These are phyloP conservation scores for Seira musarum DNA, from an alignment of 2,888 invertebrate genomes.

Conservation along the genomic window DNA sequence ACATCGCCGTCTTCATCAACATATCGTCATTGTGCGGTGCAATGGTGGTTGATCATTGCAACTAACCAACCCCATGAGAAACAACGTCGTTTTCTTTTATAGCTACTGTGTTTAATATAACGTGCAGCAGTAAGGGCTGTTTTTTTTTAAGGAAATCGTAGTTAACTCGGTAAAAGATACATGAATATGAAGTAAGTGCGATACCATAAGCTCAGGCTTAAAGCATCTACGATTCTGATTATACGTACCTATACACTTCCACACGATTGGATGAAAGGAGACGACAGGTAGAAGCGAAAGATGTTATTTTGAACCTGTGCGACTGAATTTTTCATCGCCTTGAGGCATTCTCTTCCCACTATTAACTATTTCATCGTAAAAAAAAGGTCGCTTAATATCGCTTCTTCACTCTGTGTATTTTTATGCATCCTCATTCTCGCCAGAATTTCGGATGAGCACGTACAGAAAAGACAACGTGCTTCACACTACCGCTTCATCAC, in stretches of 20 bases:
- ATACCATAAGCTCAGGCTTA: background rate
- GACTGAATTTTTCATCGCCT: slow-evolving; percentile 35
- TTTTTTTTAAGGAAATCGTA: background rate
- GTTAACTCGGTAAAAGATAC: slow-evolving; percentile 4
- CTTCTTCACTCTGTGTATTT: background rate
- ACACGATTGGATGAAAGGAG: slow-evolving; percentile 19
- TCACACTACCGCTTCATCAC: slow-evolving; percentile 24
- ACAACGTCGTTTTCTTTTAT: slow-evolving; percentile 33
- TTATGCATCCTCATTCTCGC: slow-evolving; percentile 14
- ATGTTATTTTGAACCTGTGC: slow-evolving; percentile 42
- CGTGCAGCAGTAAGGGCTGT: slow-evolving; percentile 1
- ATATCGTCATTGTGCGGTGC: slow-evolving; percentile 34
- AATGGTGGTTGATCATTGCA: slow-evolving; percentile 36
- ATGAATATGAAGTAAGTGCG: slow-evolving; percentile 7
- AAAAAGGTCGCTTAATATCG: slow-evolving; percentile 23
- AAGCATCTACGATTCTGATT: no score
- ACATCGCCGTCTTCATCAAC: slow-evolving; percentile 36
- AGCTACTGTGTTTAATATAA: slow-evolving; percentile 26
- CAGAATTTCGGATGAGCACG: slow-evolving; percentile 20
- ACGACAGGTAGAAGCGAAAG: background rate
- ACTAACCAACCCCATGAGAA: slow-evolving; percentile 35
- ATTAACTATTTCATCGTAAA: slow-evolving; percentile 61
- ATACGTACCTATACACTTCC: slow-evolving; percentile 5
- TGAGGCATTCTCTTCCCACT: slow-evolving; percentile 55
- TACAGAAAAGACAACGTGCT: slow-evolving; percentile 50